Base-by-base conservation (phyloP, 1,140 invertebrate genomes). In the Neotoxoptera formosana region DNA sequence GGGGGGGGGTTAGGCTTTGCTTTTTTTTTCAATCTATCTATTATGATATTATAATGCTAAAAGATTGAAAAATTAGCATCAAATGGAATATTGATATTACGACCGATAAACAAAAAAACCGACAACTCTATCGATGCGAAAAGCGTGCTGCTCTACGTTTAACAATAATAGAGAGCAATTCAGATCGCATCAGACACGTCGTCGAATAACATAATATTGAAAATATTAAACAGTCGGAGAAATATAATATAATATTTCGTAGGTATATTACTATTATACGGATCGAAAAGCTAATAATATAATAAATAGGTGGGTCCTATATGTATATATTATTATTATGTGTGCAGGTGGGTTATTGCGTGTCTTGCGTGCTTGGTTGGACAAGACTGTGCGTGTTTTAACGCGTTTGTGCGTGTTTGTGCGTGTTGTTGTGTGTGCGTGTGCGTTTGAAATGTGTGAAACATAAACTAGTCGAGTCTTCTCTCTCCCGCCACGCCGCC, bases 381-480 rank as follows among this genome's bases (percentile, higher is more conserved):
- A 41, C 41, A 41, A 41, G 4, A 41, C 41, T 53, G 51, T 51
- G 48, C 17, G 47, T 48, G 47, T n/a, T n/a, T n/a, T n/a, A 17
- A 14, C 17, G 14, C 48, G 48, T 48, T 11, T 23, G 53, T 56
- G 53, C 7, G 53, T 25, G 53, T 7, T 7, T 23, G 51, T 7
- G 51, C 0, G 51, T 7, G 51, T 9, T 21, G n/a, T n/a, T 9
- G 56, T 3, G 56, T 30, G 56, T 3, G 30, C 0, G 11, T n/a
- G 60, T n/a, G 30, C n/a, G n/a, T n/a, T 67, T n/a, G n/a, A n/a
- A n/a, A 67, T 17, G 60, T 76, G 81, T 41, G 81, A 83, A 36
- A 83, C 81, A 83, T 41, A 36, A 83, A 83, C n/a, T 83, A 83
- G 81, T 83, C 81, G 9, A 83, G 34, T 83, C 36, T 83, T 83